Conservation (phyloP, 2,113 vertebrate species). For the Potamarius usumacintae region DNA sequence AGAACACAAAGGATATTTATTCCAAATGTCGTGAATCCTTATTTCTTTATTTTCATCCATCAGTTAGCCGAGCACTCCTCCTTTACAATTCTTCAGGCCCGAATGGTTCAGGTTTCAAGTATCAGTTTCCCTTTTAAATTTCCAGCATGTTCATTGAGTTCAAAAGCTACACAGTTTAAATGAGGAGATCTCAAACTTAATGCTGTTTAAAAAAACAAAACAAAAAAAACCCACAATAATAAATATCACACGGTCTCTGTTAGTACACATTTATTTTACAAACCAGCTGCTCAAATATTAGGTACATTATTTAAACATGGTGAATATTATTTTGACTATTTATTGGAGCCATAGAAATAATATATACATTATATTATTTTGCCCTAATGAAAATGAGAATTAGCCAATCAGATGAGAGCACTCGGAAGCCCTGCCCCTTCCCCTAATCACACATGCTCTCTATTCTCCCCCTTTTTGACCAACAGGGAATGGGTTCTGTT, state of each 20-base stretch:
- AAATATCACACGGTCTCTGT: neutral
- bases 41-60: neutral
- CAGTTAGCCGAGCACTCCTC: neutral
- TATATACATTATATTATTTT: too few relatives aligned
- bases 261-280: neutral
- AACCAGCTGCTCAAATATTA: neutral
- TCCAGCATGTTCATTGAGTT: neutral
- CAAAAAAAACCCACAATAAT: too few relatives aligned
- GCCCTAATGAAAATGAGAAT: neutral
- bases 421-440: neutral
- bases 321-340: neutral
- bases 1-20: neutral
- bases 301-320: neutral
- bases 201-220: neutral
- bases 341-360: neutral
- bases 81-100: neutral
- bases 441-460: neutral
- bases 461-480: neutral
- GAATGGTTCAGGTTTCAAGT: neutral
- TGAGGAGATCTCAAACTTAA: neutral
- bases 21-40: neutral
- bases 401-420: neutral
- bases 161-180: neutral
- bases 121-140: neutral
- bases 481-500: too few relatives aligned